Conservation (phyloP, 1,140 invertebrate species). For the Samia ricini region DNA sequence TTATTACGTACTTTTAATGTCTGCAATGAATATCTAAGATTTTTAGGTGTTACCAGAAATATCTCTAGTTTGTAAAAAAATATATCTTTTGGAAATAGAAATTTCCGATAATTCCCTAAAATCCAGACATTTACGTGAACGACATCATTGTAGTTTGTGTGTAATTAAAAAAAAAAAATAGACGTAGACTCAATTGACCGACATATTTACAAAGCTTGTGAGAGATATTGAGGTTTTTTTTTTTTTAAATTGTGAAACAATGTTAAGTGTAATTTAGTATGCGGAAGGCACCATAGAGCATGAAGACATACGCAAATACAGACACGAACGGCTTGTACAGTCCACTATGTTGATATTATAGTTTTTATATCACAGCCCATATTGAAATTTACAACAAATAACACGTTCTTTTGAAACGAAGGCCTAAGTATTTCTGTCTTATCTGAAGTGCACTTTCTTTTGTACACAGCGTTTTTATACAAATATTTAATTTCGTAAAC, state of each 20-base stretch:
- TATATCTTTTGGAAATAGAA: slow-evolving; percentile 34
- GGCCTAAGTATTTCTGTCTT: slow-evolving; percentile 58
- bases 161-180: background rate
- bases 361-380: slow-evolving; percentile 84
- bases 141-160: no score
- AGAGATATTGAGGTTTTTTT: background rate
- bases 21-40: background rate
- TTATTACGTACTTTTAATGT: background rate
- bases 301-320: slow-evolving; percentile 58
- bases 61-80: slow-evolving; percentile 34
- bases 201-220: background rate
- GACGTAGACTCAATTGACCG: no score
- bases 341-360: slow-evolving; percentile 80
- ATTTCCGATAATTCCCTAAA: slow-evolving; percentile 24
- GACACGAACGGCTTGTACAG: slow-evolving; percentile 82
- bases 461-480: slow-evolving; percentile 75
- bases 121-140: slow-evolving; percentile 12
- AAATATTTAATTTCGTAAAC: slow-evolving; percentile 66
- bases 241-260: no score
- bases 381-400: slow-evolving; percentile 81
- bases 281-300: slow-evolving; percentile 55
- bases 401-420: slow-evolving; percentile 68
- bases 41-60: slow-evolving; percentile 27
- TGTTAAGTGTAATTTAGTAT: slow-evolving; percentile 15
- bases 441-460: slow-evolving; percentile 75